Evolutionary conservation across 2,113 vertebrate genomes (phyloP), one percentile per base, ranked within the genome.

Genomic region (Mesoclemmys tuberculata): DNA sequence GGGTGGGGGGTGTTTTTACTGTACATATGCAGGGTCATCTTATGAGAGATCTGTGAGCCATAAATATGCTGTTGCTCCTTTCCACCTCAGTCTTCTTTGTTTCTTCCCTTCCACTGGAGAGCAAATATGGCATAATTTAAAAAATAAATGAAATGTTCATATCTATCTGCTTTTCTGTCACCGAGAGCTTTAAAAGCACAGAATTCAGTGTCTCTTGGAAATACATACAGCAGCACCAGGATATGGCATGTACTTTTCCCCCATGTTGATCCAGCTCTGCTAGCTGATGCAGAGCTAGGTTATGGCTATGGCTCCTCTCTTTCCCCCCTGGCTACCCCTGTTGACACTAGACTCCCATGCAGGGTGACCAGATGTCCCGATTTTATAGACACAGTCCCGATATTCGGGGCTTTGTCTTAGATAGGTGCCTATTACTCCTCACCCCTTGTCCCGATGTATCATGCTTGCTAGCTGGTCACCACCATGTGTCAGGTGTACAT

Each of bases 161-260:
- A 2, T 90, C 51, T 19, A 0, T 54, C 2, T 52, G 4, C 6
- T 83, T 80, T 75, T 52, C 3, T 12, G 84, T 46, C 21, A 52
- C 12, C 58, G 6, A 13, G 0, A 61, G 5, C 71, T 83, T 92
- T 93, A 49, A 78, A 44, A 83, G 22, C 29, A 1, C 1, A 2
- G 38, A 56, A n/a, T 27, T 18, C 6, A 4, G 1, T 4, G 1
- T 35, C 6, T 84, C 26, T 41, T 5, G 44, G 24, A 51, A 52
- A 8, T 2, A 0, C 3, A 2, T 77, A 1, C 49, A 56, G 35
- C 13, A 81, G 3, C 16, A 74, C 6, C 38, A 27, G 35, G 1
- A 1, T 80, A 54, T 86, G 38, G 13, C 35, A 22, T 58, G 48
- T 84, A 9, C 75, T 90, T 80, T 46, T 41, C 85, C 71, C 55